Percentiles rank a stretch among this genome's conserved stretches.
These are phyloP conservation scores for Ophion obscuratus DNA, from an alignment of 2,888 invertebrate species.

Conservation along the genomic window DNA sequence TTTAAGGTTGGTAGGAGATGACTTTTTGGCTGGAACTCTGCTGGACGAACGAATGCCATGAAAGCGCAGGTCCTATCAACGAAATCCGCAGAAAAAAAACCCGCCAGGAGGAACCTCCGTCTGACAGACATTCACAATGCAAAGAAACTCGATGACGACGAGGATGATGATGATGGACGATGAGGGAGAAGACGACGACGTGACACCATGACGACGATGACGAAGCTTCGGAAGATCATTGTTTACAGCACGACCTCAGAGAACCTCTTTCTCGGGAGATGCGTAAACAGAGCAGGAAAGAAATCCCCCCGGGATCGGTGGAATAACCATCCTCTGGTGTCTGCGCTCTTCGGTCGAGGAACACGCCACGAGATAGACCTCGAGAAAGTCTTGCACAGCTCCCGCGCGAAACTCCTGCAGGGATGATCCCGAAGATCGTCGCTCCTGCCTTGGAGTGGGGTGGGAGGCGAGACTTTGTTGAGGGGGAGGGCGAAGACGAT, in stretches of 20 bases:
- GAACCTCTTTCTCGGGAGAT: conserved; percentile 11
- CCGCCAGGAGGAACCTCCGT: conserved; percentile 12
- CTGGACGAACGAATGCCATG: conserved; percentile 44
- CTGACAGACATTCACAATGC: background rate
- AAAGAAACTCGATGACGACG: conserved; percentile 4
- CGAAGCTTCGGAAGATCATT: conserved; percentile 12
- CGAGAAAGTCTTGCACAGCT: conserved; percentile 2
- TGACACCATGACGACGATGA: background rate
- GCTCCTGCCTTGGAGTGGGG: conserved; percentile 19
- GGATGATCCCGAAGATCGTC: conserved; percentile 21
- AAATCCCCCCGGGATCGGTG: conserved; percentile 10
- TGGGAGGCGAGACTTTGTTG: background rate
- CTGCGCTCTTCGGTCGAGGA: conserved; percentile 2
- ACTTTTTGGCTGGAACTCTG: conserved; percentile 77
- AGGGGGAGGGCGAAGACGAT: conserved; percentile 27
- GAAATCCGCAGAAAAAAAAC: conserved; percentile 54
- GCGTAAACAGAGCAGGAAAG: conserved; percentile 6
- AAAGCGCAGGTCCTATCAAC: conserved; percentile 30
- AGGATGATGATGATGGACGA: conserved; percentile 14
- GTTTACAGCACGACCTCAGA: conserved; percentile 9
- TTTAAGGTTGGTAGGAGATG: conserved; percentile 63
- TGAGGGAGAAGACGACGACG: conserved; percentile 4
- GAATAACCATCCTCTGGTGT: conserved; percentile 18
- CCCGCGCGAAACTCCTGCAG: conserved; percentile 6
- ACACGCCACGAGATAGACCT: background rate